Percentiles rank a stretch among this genome's conserved stretches.
These are phyloP conservation scores for Uloborus diversus DNA, from an alignment of 1,140 invertebrate species.

Conservation along the genomic window DNA sequence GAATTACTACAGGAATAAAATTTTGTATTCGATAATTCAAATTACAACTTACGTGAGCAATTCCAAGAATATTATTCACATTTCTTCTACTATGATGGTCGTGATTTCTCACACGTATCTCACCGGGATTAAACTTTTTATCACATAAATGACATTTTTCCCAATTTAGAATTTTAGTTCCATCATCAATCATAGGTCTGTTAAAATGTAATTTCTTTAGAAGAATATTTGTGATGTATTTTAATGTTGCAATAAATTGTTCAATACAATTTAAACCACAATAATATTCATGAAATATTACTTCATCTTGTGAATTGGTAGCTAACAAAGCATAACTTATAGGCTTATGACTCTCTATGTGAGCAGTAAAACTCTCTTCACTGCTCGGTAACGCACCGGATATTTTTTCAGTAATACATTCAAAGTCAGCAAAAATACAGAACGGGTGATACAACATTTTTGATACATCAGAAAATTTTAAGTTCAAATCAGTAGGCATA, in stretches of 20 bases:
- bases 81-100: background rate
- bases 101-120: background rate
- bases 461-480: conserved; percentile 15
- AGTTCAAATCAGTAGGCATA: background rate
- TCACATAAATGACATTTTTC: conserved; percentile 3
- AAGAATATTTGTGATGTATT: too few relatives aligned
- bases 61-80: background rate
- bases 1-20: background rate
- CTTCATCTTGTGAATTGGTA: background rate
- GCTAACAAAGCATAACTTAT: background rate
- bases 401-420: conserved; percentile 25
- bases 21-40: conserved; percentile 11
- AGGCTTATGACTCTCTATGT: background rate
- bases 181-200: too few relatives aligned
- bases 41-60: conserved; percentile 1
- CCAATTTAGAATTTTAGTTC: too few relatives aligned
- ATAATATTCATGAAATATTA: background rate
- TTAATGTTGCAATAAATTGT: too few relatives aligned
- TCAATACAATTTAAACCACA: background rate
- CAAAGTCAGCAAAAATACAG: conserved; percentile 9
- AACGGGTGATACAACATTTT: conserved; percentile 19
- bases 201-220: too few relatives aligned
- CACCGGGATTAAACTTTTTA: background rate
- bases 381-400: background rate
- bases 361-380: background rate